Base-by-base conservation (phyloP, 2,113 vertebrate genomes). In the Microcebus tavaratra region DNA sequence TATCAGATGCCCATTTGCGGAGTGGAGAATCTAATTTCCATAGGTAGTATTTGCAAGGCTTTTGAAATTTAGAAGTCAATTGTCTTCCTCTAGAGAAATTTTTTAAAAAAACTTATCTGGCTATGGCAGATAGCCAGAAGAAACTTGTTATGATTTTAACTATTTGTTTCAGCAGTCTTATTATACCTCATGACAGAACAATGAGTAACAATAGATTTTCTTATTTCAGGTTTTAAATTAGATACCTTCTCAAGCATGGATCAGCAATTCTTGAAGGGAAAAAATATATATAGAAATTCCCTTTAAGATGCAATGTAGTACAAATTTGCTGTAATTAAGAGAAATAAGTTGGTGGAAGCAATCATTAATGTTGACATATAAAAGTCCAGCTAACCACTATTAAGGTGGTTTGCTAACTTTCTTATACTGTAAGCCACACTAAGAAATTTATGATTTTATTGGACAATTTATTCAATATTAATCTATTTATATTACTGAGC, bases 191-290 rank as follows among this genome's bases (percentile, higher is more conserved):
- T 15, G 39, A 57, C 27, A 81, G 57, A 85, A 70, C 34, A 84
- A 14, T 57, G 36, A 91, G 6, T 91, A 82, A 87, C 84, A 23
- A 61, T 29, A 88, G 31, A 45, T 61, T 88, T 88, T 96, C 21
- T 79, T 90, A 82, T 90, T 84, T 96, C 25, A 80, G n/a, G 18
- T 80, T 92, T 97, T 91, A 94, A 96, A 84, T 72, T 73, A 72
- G 34, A 63, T 90, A 31, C 7, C 70, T 92, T 75, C 27, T 7
- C 9, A 78, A 63, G 9, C 68, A 63, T 78, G 15, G 72, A 31
- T 90, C 34, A 79, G 36, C 68, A 70, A 95, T 92, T n/a, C 8
- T 63, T 92, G 80, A 97, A 91, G 31, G 8, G 34, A 36, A 42
- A 79, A 84, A 87, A 8, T 27, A 39, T 8, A 63, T 2, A 55